Percentiles rank a stretch among this genome's conserved stretches.
These are phyloP conservation scores for Spea hammondii DNA, from an alignment of 2,797 vertebrate species.

Conservation along the genomic window DNA sequence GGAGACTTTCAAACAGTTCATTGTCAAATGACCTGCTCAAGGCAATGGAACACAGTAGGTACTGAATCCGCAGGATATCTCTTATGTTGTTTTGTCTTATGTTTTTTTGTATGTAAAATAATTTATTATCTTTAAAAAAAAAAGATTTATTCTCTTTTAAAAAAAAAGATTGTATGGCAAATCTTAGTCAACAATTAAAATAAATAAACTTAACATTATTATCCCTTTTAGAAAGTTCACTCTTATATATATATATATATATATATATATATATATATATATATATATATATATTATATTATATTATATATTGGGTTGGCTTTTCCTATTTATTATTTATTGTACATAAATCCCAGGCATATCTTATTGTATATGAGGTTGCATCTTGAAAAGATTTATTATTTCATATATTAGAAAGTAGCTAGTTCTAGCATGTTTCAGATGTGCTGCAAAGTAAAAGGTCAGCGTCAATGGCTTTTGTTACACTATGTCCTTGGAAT, in stretches of 20 bases:
- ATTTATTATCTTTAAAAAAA: too few species aligned
- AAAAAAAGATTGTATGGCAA: too few species aligned
- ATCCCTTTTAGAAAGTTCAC: conserved; percentile 19
- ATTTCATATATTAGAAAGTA: conserved; percentile 37
- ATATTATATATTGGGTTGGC: too few species aligned
- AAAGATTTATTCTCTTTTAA: too few species aligned
- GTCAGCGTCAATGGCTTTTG: conserved; percentile 29
- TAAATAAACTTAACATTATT: background rate
- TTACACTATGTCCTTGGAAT: conserved; percentile 27
- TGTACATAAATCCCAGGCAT: background rate
- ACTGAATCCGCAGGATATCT: too few species aligned
- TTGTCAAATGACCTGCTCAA: too few species aligned
- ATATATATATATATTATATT: too few species aligned
- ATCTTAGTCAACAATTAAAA: too few species aligned
- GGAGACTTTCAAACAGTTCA: too few species aligned
- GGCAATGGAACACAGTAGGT: too few species aligned
- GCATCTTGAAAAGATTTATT: conserved; percentile 37
- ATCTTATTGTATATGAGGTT: conserved; percentile 25
- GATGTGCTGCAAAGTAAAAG: conserved; percentile 17
- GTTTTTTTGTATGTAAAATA: too few species aligned
- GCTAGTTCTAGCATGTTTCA: conserved; percentile 14
- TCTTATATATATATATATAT: background rate
- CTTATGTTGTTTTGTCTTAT: too few species aligned
- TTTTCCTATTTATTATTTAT: conserved; percentile 33
- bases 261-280: background rate